Evolutionary conservation across 2,113 vertebrate species (phyloP).

Genomic region (Phrynosoma platyrhinos): DNA sequence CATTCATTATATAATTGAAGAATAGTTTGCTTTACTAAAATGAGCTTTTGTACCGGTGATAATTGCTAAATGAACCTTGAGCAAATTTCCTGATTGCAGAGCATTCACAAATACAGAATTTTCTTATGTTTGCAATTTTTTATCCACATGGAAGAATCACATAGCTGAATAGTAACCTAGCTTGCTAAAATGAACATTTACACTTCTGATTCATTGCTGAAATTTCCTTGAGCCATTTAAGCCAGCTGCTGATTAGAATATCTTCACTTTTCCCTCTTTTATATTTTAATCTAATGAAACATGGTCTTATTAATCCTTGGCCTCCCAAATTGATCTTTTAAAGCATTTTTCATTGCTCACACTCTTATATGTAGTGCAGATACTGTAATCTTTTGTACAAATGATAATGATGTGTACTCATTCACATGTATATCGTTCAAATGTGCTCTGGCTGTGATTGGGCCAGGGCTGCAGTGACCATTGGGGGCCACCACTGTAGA

Average conservation of each 20-base stretch:
- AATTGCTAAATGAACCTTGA: constrained; percentile 16
- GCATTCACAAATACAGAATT: not conserved
- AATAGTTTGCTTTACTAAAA: constrained; percentile 3
- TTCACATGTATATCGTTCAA: too few species aligned
- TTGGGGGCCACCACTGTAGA: too few species aligned
- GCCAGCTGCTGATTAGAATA: not conserved
- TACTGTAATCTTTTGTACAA: not conserved
- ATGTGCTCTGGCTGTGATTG: too few species aligned
- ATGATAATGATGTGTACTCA: too few species aligned
- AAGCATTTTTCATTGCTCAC: not conserved
- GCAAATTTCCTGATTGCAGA: constrained; percentile 7
- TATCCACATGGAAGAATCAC: not conserved
- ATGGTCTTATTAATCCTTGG: constrained; percentile 11
- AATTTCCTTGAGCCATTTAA: constrained; percentile 4
- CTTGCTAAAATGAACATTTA: constrained; percentile 4
- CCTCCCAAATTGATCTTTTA: constrained; percentile 4
- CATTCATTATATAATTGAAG: not conserved
- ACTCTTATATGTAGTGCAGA: not conserved
- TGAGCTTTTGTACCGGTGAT: not conserved
- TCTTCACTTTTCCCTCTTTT: not conserved
- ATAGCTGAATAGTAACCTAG: not conserved
- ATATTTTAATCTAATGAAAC: not conserved
- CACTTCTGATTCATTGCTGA: not conserved
- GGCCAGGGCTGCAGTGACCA: too few species aligned
- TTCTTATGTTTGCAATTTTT: not conserved